A percentile compares a stretch with the other conserved stretches of the same genome.
phyloP scores from a whole-genome alignment of 2,113 vertebrate species.

The Psilopogon haemacephalus region DNA sequence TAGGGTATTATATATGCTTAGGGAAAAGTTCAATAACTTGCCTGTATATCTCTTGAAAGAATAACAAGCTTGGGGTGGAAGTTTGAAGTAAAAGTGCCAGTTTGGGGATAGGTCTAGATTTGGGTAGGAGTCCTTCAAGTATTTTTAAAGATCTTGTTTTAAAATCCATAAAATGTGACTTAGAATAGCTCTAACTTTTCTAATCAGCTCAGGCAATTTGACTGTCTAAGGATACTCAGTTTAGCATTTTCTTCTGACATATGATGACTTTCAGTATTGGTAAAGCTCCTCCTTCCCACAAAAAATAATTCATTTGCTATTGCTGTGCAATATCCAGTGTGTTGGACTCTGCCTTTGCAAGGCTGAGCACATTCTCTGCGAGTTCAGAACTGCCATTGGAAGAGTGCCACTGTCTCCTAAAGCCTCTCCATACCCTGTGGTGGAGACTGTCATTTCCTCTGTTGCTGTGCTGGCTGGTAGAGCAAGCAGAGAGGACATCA shows the following conservation, averaged over 20 bases:
- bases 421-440: neutral
- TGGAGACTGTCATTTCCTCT: neutral
- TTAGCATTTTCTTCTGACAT: neutral
- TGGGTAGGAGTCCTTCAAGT: no score
- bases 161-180: neutral
- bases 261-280: neutral
- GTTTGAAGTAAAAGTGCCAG: neutral
- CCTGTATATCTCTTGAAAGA: neutral
- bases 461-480: fast-evolving
- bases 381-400: neutral
- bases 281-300: neutral
- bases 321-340: neutral
- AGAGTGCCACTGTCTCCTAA: neutral
- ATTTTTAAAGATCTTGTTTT: no score
- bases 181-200: neutral
- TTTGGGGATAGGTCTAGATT: no score
- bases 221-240: no score
- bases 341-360: neutral
- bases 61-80: neutral
- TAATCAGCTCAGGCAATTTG: neutral
- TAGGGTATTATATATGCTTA: neutral
- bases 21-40: neutral
- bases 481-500: neutral
- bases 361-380: neutral
- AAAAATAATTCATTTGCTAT: neutral